Evolutionary conservation across 1,140 invertebrate species (phyloP), one percentile per base, ranked within the genome.

Genomic region (Sitophilus oryzae): DNA sequence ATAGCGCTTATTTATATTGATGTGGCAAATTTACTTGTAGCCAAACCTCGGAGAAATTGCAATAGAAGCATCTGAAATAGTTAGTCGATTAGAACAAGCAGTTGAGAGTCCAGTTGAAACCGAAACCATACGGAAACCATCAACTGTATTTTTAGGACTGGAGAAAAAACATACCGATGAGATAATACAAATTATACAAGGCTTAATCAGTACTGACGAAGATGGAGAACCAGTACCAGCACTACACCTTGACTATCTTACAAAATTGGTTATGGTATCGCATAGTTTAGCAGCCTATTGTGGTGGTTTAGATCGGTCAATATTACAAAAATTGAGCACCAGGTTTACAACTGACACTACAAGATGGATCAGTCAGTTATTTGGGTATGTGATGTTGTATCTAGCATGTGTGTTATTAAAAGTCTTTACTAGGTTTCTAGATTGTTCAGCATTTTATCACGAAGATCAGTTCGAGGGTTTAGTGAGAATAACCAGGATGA

Each of bases 301-400:
- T 53, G 80, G 83, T 5, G 80, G 82, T 30, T 69, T 92, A 41
- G 84, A 88, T 41, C 75, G 82, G 38, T 71, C 74, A 45, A 82
- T 88, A 68, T 77, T 88, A 25, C 82, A 85, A 35, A 79, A 82
- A 63, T 71, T 91, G 23, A 82, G 82, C 18, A 79, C 79, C 41
- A 81, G 85, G 60, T 78, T 91, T 34, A 81, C 82, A 0, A 82
- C 81, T 14, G 88, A 91, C 64, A 85, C 85, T 0, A 84, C 84
- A 3, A 76, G 85, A 61, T 90, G 86, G 87, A 74, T 91, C 25
- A 81, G 84, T 49, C 82, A 88, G 64, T 79, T 90, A 64, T 91
- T 91, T 70, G 86, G 84, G 84, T 86, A 69, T 59, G 40, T 48
- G 47, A 22, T 38, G 21, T 41, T 42, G 22, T 35, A 23, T 2